Percentiles rank a stretch among this genome's conserved stretches.
These are phyloP conservation scores for Melikaiella ostensackeni DNA, from an alignment of 2,888 invertebrate genomes.

Conservation along the genomic window DNA sequence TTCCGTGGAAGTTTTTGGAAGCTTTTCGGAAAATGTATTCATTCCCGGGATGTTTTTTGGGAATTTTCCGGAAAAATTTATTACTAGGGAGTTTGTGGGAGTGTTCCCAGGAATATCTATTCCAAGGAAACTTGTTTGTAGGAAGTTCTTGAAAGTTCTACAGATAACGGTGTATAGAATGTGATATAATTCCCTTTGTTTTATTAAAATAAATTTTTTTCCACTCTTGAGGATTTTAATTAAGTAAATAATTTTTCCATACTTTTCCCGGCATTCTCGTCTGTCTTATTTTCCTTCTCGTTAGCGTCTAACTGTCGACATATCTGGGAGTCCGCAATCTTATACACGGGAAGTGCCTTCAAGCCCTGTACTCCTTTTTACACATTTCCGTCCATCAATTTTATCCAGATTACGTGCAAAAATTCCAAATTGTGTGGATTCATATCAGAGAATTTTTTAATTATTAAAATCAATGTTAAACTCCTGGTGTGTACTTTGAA, in stretches of 20 bases:
- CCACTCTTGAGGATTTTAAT: not conserved
- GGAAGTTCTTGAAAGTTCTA: no score
- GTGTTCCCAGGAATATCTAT: no score
- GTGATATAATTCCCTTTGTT: not conserved
- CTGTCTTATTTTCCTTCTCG: constrained; percentile 22
- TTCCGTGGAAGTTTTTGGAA: no score
- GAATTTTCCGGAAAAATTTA: no score
- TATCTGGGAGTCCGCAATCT: constrained; percentile 20
- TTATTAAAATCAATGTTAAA: no score
- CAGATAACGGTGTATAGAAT: not conserved
- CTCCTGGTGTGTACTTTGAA: no score
- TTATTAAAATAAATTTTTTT: no score
- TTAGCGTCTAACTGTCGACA: constrained; percentile 26
- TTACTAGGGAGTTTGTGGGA: no score
- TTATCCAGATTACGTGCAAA: constrained; percentile 34
- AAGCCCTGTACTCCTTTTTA: not conserved
- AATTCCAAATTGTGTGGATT: not conserved
- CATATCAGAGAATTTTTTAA: no score
- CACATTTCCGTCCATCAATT: constrained; percentile 58
- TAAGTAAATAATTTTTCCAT: not conserved
- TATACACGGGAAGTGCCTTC: constrained; percentile 25
- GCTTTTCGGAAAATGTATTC: no score
- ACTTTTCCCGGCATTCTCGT: constrained; percentile 14
- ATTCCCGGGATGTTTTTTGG: no score
- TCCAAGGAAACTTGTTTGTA: no score